Evolutionary conservation across 2,797 vertebrate genomes (phyloP).

Genomic region (Limosa lapponica): DNA sequence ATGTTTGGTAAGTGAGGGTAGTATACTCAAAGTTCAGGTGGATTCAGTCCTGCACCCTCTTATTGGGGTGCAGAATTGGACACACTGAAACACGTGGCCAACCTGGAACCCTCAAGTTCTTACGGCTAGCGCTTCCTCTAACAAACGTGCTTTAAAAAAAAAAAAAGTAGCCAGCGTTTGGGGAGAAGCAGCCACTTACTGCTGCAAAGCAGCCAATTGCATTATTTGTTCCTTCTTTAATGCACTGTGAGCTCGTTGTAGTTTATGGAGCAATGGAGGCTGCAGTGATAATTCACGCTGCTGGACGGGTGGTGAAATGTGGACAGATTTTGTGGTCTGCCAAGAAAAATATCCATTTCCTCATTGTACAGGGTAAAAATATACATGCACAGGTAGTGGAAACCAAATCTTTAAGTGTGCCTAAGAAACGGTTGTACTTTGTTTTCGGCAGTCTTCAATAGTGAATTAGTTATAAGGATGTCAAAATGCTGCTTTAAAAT

Average conservation of each 20-base stretch:
- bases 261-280: neutral
- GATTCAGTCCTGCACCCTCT: neutral
- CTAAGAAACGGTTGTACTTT: neutral
- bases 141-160: accelerated
- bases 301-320: neutral
- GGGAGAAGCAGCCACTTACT: neutral
- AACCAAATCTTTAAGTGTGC: neutral
- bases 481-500: neutral
- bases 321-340: neutral
- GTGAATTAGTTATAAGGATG: neutral
- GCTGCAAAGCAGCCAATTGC: neutral
- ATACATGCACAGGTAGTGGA: neutral
- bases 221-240: neutral
- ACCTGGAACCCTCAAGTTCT: neutral
- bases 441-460: neutral
- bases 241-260: too few relatives aligned
- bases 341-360: neutral
- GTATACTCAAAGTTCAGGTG: neutral
- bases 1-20: neutral
- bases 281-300: neutral
- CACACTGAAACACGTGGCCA: neutral
- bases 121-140: neutral
- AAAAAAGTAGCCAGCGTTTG: neutral
- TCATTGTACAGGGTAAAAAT: neutral
- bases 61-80: neutral